Conservation (phyloP, 35 echinoderm and acorn worm species). For the Apostichopus parvimensis region DNA sequence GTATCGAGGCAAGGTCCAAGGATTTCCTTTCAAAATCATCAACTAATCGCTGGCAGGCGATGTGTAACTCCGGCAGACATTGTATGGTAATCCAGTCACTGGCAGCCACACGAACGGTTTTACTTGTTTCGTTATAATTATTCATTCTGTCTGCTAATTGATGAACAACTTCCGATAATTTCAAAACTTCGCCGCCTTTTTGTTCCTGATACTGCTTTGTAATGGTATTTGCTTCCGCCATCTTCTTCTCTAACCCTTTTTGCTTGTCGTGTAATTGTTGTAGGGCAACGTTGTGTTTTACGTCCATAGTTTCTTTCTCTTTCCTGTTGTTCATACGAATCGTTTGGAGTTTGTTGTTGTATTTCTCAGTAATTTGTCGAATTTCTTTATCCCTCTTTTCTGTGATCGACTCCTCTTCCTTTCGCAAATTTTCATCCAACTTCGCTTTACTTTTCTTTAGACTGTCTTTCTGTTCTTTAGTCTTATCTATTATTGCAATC, state of each 20-base stretch:
- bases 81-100: constrained; percentile 11
- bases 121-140: neutral
- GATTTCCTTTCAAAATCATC: neutral
- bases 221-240: too few species aligned
- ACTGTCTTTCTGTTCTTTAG: neutral
- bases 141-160: neutral
- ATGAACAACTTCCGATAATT: neutral
- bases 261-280: neutral
- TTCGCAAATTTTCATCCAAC: neutral
- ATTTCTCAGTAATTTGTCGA: neutral
- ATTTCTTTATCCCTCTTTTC: neutral
- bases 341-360: neutral
- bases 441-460: neutral
- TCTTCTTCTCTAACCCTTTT: neutral
- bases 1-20: neutral
- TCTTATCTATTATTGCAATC: neutral
- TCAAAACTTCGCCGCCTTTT: neutral
- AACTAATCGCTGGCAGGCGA: neutral
- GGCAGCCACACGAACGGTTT: neutral
- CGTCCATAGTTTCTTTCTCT: neutral
- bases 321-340: too few species aligned
- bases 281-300: neutral
- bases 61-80: neutral
- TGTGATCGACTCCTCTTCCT: neutral
- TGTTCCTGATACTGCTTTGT: neutral